Evolutionary conservation across 1,140 invertebrate genomes (phyloP).

Genomic region (Ruditapes philippinarum): DNA sequence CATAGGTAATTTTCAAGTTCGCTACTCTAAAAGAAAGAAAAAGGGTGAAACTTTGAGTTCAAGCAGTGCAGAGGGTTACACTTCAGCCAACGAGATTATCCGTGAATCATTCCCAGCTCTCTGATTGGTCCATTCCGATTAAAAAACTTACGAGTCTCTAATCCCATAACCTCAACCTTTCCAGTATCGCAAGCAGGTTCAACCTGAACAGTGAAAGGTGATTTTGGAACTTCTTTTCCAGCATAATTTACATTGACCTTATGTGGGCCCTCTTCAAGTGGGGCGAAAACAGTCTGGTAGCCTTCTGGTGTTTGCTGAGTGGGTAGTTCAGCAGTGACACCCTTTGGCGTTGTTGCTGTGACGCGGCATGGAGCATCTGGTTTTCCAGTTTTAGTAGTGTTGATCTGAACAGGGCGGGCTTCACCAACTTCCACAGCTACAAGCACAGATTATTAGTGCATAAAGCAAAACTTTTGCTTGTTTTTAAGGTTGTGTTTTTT

Average conservation of each 20-base stretch:
- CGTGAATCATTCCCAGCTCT: not conserved
- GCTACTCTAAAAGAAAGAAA: not conserved
- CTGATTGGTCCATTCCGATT: not conserved
- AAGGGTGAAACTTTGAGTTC: not conserved
- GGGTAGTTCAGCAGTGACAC: slow-evolving; percentile 89
- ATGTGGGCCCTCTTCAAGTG: slow-evolving; percentile 92
- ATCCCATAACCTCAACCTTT: slow-evolving; percentile 89
- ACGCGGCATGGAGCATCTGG: slow-evolving; percentile 90
- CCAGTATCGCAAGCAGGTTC: slow-evolving; percentile 87
- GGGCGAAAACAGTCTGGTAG: slow-evolving; percentile 94
- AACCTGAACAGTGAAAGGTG: slow-evolving; percentile 88
- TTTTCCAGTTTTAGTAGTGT: slow-evolving; percentile 90
- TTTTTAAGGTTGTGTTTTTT: too few species aligned
- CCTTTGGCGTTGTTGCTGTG: slow-evolving; percentile 83
- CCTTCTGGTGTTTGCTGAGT: slow-evolving; percentile 90
- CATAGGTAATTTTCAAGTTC: not conserved
- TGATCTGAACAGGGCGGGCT: slow-evolving; percentile 93
- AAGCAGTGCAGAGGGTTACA: slow-evolving; percentile 5
- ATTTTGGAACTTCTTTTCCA: slow-evolving; percentile 80
- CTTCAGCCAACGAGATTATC: slow-evolving; percentile 9
- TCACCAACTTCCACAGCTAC: slow-evolving; percentile 82
- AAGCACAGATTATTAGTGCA: slow-evolving; percentile 27
- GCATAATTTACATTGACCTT: slow-evolving; percentile 83
- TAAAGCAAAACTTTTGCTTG: slow-evolving; percentile 13
- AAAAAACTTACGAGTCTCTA: slow-evolving; percentile 97